Base-by-base conservation (phyloP, 2,113 vertebrate species). In the Platysternon megacephalum region DNA sequence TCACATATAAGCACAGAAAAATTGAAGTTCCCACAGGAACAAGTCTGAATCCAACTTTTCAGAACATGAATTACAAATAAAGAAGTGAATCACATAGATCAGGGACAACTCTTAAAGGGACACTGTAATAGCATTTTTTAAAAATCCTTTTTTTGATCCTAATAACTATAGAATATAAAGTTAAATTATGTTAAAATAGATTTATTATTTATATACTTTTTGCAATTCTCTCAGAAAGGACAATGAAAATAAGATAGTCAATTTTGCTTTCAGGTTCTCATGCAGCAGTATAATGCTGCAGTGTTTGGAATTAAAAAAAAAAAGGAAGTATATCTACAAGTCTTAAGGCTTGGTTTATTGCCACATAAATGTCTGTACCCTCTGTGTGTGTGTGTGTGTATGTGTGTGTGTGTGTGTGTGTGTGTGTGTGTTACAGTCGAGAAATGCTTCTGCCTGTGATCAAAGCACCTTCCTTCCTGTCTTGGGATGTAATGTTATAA, bases 41-140 rank as follows among this genome's bases (percentile, higher is more conserved):
- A 95, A 94, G 89, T 84, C 26, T 42, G 86, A 88, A 79, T 24
- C 44, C 46, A 5, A 39, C 79, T 92, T 95, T 55, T 53, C 86
- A 2, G 19, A 88, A 49, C 32, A 85, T 2, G 16, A 79, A 82
- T 88, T 82, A 89, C 5, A 52, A 78, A 48, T 79, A 39, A 93
- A 92, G 3, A 49, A 78, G 5, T 53, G 42, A 87, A 11, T 68
- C 19, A 53, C 4, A 81, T 2, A 79, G 44, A 80, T 21, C 83
- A 92, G 78, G 14, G 4, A 79, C 6, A 82, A 11, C 8, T 61
- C 7, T 19, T 84, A 58, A 89, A 5, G 17, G 51, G 89, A 86
- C 56, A 61, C 28, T 61, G 26, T 8, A 79, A 87, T 97, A 91
- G 48, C 48, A 85, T 2, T 93, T 87, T 81, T 52, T 1, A 13